Conservation (phyloP, 2,797 vertebrate genomes). For the Labeo calbasu region DNA sequence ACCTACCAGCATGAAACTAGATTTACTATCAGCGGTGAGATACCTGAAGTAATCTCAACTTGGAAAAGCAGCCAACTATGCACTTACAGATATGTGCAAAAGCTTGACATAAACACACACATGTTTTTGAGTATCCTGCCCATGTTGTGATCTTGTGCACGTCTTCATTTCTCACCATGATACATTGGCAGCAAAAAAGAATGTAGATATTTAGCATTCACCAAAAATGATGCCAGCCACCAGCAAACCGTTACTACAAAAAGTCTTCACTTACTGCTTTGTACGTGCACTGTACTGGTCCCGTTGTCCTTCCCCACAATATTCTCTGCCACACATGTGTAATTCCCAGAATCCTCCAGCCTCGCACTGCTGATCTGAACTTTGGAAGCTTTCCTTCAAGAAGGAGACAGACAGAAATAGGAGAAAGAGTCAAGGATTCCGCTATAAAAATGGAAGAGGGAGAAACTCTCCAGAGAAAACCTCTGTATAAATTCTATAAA, state of each 20-base stretch:
- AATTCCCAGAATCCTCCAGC: conserved; percentile 94
- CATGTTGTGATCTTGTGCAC: conserved; percentile 31
- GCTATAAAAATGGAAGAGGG: conserved; percentile 30
- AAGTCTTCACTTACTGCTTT: conserved; percentile 88
- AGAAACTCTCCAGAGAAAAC: conserved; percentile 26
- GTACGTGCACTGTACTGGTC: conserved; percentile 91
- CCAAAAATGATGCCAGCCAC: background rate
- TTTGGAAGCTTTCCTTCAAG: conserved; percentile 91
- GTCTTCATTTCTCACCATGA: conserved; percentile 33
- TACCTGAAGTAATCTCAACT: conserved; percentile 59
- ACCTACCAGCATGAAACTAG: background rate
- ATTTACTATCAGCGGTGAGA: conserved; percentile 10
- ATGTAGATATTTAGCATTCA: background rate
- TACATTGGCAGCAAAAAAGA: background rate
- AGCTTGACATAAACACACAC: conserved; percentile 41
- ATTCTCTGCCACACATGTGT: conserved; percentile 95
- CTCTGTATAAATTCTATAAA: conserved; percentile 31
- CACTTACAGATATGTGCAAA: conserved; percentile 61
- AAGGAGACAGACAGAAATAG: conserved; percentile 55
- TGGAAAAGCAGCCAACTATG: conserved; percentile 48
- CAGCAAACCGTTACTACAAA: background rate
- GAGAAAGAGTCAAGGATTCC: conserved; percentile 35
- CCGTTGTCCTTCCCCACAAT: conserved; percentile 87
- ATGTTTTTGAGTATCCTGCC: conserved; percentile 29
- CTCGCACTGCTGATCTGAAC: conserved; percentile 93